Conservation (phyloP, 30 jellyfish, hydroid and myxozoan species). For the Sanderia malayensis region DNA sequence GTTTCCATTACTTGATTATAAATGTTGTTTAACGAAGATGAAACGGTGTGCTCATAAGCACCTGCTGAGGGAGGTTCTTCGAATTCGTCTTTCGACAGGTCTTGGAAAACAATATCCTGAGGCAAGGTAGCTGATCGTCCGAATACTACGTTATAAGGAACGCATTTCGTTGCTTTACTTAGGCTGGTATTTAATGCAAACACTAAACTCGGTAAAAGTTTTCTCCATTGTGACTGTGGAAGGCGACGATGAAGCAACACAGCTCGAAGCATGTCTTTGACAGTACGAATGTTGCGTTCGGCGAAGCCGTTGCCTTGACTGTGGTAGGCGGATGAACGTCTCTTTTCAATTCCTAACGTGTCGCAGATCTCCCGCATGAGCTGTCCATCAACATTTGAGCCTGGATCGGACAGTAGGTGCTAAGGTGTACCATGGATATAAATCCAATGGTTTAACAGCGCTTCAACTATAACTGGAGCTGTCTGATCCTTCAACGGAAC, state of each 20-base stretch:
- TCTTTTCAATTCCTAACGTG: slow-evolving; percentile 6
- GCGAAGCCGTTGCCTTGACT: slow-evolving; percentile 11
- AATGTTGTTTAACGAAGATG: neutral
- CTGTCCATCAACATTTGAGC: slow-evolving; percentile 6
- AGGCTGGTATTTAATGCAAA: neutral
- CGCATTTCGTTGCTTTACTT: neutral
- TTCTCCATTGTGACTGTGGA: slow-evolving; percentile 3
- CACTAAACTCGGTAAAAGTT: neutral
- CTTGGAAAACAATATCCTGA: neutral
- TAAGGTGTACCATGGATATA: neutral
- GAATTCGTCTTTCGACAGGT: neutral
- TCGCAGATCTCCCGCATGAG: slow-evolving; percentile 21
- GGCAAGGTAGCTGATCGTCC: neutral
- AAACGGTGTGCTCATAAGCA: no score
- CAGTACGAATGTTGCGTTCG: neutral
- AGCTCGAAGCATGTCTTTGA: neutral
- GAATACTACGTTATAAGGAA: slow-evolving; percentile 4
- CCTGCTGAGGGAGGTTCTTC: no score
- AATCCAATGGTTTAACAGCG: neutral
- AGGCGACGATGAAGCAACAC: neutral
- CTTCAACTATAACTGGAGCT: slow-evolving; percentile 25
- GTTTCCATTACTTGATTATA: neutral
- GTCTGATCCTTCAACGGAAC: slow-evolving; percentile 1
- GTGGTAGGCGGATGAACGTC: slow-evolving; percentile 25
- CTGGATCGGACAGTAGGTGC: neutral